phyloP scores from a whole-genome alignment of 30 jellyfish, hydroid and myxozoan species.

The Turritopsis rubra region DNA sequence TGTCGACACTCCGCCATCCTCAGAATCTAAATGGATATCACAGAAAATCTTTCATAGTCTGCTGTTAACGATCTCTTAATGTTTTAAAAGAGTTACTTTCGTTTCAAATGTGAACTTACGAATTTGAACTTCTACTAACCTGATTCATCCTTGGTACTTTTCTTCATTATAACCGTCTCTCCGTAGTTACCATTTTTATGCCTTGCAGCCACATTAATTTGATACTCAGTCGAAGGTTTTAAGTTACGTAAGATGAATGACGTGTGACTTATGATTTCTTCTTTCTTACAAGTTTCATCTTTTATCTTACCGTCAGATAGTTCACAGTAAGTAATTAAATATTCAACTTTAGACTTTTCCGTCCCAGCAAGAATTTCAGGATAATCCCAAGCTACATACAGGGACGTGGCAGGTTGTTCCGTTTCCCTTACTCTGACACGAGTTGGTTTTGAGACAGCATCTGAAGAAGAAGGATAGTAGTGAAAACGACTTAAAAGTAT shows the following conservation, averaged over 20 bases:
- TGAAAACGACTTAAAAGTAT: too few relatives aligned
- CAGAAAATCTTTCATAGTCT: neutral
- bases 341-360: neutral
- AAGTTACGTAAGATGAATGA: neutral
- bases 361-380: constrained; percentile 11
- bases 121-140: neutral
- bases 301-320: neutral
- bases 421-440: neutral
- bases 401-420: neutral
- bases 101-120: too few relatives aligned
- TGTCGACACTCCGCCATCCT: constrained; percentile 3
- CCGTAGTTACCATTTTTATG: neutral
- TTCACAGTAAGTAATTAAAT: constrained; percentile 3
- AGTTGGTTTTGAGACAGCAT: neutral
- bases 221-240: neutral
- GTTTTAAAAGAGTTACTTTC: too few relatives aligned
- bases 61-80: too few relatives aligned
- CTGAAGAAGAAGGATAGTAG: neutral
- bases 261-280: neutral
- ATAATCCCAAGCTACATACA: neutral
- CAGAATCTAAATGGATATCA: neutral
- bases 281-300: neutral
- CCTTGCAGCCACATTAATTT: neutral
- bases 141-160: neutral
- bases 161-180: neutral